Conservation (phyloP, 2,797 vertebrate species). For the Hippopotamyrus pictus region DNA sequence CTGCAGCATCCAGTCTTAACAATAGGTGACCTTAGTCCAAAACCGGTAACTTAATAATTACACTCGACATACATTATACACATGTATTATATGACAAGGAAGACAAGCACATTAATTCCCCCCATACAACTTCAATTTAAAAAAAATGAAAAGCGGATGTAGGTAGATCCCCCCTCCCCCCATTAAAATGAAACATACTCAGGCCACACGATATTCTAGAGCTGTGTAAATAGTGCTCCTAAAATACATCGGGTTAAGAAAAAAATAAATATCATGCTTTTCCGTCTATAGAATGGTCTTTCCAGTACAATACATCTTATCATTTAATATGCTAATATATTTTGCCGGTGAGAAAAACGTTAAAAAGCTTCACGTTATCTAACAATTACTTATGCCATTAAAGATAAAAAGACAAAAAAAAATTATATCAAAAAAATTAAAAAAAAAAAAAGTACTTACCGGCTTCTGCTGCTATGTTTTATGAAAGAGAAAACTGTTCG, state of each 20-base stretch:
- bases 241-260: neutral
- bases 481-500: neutral
- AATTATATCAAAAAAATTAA: too few species aligned
- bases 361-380: neutral
- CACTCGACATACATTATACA: neutral
- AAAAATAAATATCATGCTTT: neutral
- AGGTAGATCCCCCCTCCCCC: neutral
- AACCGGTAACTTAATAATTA: neutral
- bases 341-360: neutral
- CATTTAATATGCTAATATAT: neutral
- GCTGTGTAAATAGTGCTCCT: neutral
- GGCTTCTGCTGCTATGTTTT: neutral
- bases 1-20: constrained; percentile 24
- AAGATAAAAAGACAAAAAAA: neutral
- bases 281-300: neutral
- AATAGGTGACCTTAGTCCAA: neutral
- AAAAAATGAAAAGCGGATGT: neutral
- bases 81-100: neutral
- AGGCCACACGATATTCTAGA: neutral
- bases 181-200: neutral
- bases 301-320: neutral
- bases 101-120: neutral
- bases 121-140: neutral
- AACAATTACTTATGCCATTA: neutral
- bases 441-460: neutral